phyloP scores from a whole-genome alignment of 2,888 invertebrate species.

The Teleogryllus oceanicus region DNA sequence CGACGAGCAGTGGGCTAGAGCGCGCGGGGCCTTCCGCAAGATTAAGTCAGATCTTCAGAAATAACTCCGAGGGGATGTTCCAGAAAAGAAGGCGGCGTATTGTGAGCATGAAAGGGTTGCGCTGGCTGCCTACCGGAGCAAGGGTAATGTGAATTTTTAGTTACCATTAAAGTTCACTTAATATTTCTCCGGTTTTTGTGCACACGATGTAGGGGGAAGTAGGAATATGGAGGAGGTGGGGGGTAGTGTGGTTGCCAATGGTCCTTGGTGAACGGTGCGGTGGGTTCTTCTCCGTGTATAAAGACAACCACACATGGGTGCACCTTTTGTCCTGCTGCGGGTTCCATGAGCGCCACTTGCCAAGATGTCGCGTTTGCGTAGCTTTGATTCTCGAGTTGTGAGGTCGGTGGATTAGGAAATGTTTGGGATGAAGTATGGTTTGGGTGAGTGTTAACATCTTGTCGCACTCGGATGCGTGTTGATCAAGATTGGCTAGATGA shows the following conservation, averaged over 20 bases:
- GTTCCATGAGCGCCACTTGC: neutral
- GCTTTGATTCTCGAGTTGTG: too few relatives aligned
- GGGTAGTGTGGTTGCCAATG: too few relatives aligned
- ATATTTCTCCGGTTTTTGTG: slow-evolving; percentile 3
- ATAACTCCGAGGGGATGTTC: neutral
- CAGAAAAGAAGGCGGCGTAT: neutral
- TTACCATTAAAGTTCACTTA: slow-evolving; percentile 9
- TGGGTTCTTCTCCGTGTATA: neutral
- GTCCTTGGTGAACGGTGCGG: too few relatives aligned
- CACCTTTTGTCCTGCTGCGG: neutral
- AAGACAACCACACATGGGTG: neutral
- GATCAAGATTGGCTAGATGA: too few relatives aligned
- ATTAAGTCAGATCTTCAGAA: slow-evolving; percentile 3
- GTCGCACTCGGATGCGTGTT: too few relatives aligned
- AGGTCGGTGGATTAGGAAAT: too few relatives aligned
- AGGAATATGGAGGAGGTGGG: too few relatives aligned
- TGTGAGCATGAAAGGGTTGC: slow-evolving; percentile 18
- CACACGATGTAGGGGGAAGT: neutral
- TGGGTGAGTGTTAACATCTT: too few relatives aligned
- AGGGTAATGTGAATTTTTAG: neutral
- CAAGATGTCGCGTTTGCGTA: neutral
- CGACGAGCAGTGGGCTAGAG: neutral
- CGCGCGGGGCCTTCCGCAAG: neutral
- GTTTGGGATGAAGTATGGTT: too few relatives aligned
- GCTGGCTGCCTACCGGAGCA: neutral